Conservation (phyloP, 2,888 invertebrate genomes). For the Phaedon cochleariae region DNA sequence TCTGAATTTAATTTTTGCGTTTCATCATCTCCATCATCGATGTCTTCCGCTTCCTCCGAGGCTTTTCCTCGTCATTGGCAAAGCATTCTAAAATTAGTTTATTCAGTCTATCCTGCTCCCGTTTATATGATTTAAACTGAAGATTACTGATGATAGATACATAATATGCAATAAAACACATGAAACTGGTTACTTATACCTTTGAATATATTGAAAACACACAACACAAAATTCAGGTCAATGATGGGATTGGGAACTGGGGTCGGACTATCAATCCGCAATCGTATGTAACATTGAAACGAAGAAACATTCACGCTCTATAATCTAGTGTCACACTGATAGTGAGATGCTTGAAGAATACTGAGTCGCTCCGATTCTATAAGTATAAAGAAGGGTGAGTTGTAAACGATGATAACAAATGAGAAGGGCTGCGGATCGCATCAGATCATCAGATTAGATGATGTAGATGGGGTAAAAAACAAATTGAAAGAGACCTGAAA, state of each 20-base stretch:
- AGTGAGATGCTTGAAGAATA: conserved; percentile 2
- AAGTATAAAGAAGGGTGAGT: conserved; percentile 12
- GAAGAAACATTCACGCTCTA: not conserved
- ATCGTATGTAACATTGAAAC: conserved; percentile 4
- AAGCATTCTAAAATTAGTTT: conserved; percentile 25
- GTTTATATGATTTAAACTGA: conserved; percentile 3
- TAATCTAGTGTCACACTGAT: not conserved
- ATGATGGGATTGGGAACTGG: conserved; percentile 6
- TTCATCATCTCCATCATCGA: conserved; percentile 17
- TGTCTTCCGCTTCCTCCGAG: conserved; percentile 14
- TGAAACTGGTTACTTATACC: conserved; percentile 5
- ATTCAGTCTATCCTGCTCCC: conserved; percentile 13
- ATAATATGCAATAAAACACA: conserved; percentile 1
- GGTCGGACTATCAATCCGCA: conserved; percentile 2
- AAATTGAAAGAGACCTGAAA: no score
- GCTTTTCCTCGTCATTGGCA: conserved; percentile 9
- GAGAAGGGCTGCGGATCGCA: conserved; percentile 6
- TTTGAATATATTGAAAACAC: conserved; percentile 5
- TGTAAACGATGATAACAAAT: conserved; percentile 6
- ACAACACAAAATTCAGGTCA: not conserved
- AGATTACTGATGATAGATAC: not conserved
- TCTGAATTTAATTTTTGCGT: conserved; percentile 15
- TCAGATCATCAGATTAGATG: no score
- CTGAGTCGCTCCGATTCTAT: conserved; percentile 5
- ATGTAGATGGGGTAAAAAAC: no score